phyloP scores from a whole-genome alignment of 1,140 invertebrate species.

The Pollicipes pollicipes region DNA sequence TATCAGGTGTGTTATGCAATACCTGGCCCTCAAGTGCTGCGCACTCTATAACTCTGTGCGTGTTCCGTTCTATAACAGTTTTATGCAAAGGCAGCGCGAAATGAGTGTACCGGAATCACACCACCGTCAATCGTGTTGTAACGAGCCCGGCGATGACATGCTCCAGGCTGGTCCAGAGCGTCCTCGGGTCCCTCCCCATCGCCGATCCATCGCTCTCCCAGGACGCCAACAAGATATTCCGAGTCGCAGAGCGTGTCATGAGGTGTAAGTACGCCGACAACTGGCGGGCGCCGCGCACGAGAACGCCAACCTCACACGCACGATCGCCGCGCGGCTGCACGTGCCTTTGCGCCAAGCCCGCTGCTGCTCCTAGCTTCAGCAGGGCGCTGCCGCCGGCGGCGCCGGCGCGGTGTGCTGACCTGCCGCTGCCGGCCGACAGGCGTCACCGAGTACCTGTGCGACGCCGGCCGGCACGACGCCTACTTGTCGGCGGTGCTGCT shows the following conservation, averaged over 20 bases:
- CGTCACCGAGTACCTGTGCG: conserved; percentile 27
- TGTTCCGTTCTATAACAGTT: not conserved
- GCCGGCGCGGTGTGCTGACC: not conserved
- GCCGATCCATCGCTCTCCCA: conserved; percentile 43
- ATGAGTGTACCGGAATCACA: too few species aligned
- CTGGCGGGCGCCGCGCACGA: not conserved
- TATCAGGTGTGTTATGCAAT: not conserved
- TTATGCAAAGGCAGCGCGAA: too few species aligned
- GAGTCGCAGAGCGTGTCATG: conserved; percentile 41
- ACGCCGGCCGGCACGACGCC: conserved; percentile 22
- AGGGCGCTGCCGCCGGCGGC: not conserved
- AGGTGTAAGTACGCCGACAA: conserved; percentile 38
- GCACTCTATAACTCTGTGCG: not conserved
- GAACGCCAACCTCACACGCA: too few species aligned
- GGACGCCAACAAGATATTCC: conserved; percentile 48
- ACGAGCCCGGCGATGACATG: conserved; percentile 9
- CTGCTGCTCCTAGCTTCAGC: not conserved
- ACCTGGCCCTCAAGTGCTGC: too few species aligned
- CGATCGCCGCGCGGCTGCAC: too few species aligned
- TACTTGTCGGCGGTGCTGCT: conserved; percentile 41
- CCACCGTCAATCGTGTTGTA: conserved; percentile 12
- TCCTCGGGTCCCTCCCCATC: conserved; percentile 46
- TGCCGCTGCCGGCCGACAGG: conserved; percentile 21
- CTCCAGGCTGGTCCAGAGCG: conserved; percentile 51
- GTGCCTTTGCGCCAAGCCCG: too few species aligned